Evolutionary conservation across 2,888 invertebrate genomes (phyloP), one percentile per base, ranked within the genome.

Genomic region (Apantesis nais): DNA sequence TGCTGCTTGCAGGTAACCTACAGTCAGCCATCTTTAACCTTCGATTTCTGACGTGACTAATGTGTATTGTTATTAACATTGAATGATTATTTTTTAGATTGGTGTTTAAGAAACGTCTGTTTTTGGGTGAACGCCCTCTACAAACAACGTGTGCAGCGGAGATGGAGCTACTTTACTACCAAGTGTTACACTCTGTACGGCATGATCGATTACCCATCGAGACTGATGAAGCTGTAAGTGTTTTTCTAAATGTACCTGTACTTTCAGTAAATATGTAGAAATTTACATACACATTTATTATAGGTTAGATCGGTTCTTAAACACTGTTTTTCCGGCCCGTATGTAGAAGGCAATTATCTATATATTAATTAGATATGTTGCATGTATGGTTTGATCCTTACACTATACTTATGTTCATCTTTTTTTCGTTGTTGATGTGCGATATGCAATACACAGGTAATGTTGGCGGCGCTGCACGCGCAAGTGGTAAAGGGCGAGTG

Each of bases 101-200:
- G 75, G 94, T 92, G 77, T 95, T 92, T 89, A 95, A 94, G 83
- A 95, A 94, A 82, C 93, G 95, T 0, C 80, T 95, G 70, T 95
- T 95, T 89, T 87, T 95, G 74, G 95, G 92, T 78, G 93, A 93
- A 77, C 87, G 90, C 16, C 93, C 92, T 67, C 88, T 95, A 75
- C 92, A 94, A 84, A 94, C 96, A 72, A 90, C 95, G 79, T 94
- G 96, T 88, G 97, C 98, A 0, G 98, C 99, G 0, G 99, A 99
- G 90, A 98, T 99, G 93, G 99, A 99, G 91, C 93, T 99, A 60
- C 93, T 99, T 48, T 99, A 99, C 91, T 98, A 99, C 94, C 99
- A 99, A 93, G 97, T 99, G 67, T 93, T 99, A 74, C 98, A 99
- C 88, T 97, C 98, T 80, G 96, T 99, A 73, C 96, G 99, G 70